Base-by-base conservation (phyloP, 2,888 invertebrate genomes). In the Ephialtes manifestator region DNA sequence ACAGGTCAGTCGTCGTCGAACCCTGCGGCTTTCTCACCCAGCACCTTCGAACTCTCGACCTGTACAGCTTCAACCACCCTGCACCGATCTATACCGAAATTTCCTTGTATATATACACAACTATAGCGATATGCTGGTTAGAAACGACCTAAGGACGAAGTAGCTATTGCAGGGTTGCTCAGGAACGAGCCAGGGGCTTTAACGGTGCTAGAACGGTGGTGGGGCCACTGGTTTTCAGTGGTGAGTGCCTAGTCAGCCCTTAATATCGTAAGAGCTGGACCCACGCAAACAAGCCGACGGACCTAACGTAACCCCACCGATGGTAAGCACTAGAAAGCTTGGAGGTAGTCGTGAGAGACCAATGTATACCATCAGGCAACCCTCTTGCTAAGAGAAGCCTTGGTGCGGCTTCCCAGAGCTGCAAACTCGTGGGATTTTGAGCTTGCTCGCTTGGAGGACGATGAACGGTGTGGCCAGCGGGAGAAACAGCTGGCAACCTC, bases 231-330 rank as follows among this genome's bases (percentile, higher is more conserved):
- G 81, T 79, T 87, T 84, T 81, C 80, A 74, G 86, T 84, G 86
- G 89, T 85, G 91, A 92, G 92, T 93, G 92, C 92, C 92, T 92
- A 93, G 93, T 93, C 93, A 93, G 93, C 93, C 92, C 93, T 92
- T 92, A 93, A 94, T 93, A 93, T 92, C 92, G 90, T 93, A 92
- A 93, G 93, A 93, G 94, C 92, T 87, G 92, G 91, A 92, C 92
- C 91, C 90, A 87, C 88, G 92, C 93, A 94, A 94, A 94, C 93
- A 94, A 85, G 76, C 71, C 84, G 88, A 88, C 84, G 87, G 88
- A 89, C 89, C 89, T 86, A 89, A 89, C 90, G 89, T 89, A 92
- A 90, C 90, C 91, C 89, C 39, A 39, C 10, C 88, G 86, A 90
- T 89, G 89, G 92, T 93, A 93, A 93, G 93, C 92, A 91, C 91